A percentile compares a stretch with the other conserved stretches of the same genome.
These are phyloP conservation scores for Stramonita haemastoma DNA, from an alignment of 2,888 invertebrate genomes.

Conservation along the genomic window DNA sequence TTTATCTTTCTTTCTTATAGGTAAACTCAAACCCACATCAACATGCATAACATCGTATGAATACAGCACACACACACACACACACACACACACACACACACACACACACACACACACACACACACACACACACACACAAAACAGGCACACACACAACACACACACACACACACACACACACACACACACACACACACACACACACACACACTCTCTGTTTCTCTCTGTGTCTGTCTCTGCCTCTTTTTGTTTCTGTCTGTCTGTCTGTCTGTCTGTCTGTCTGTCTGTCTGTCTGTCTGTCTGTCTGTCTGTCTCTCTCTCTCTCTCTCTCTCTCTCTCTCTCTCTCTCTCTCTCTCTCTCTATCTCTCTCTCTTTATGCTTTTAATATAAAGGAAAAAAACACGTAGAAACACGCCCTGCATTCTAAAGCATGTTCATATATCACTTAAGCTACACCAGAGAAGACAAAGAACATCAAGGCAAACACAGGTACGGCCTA, in stretches of 20 bases:
- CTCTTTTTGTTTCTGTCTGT: too few species aligned
- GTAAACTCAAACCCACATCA: too few species aligned
- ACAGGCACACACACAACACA: neutral
- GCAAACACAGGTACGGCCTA: too few species aligned
- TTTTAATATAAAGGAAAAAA: too few species aligned
- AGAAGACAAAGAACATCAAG: too few species aligned
- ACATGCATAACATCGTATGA: too few species aligned
- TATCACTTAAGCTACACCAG: too few species aligned
- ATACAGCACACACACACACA: slow-evolving; percentile 21
- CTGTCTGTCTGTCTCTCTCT: slow-evolving; percentile 20
- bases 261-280: neutral
- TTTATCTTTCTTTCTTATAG: too few species aligned
- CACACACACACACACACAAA: slow-evolving; percentile 8
- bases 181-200: neutral
- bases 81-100: neutral
- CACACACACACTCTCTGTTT: slow-evolving; percentile 20
- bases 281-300: slow-evolving; percentile 26
- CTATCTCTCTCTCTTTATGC: too few species aligned
- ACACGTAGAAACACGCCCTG: too few species aligned
- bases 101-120: slow-evolving; percentile 8
- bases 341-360: neutral
- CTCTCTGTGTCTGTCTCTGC: too few species aligned
- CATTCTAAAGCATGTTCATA: too few species aligned
- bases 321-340: slow-evolving; percentile 1
- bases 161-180: neutral